Percentiles rank a stretch among this genome's conserved stretches.
These are phyloP conservation scores for Murina feae DNA, from an alignment of 2,113 vertebrate species.

Conservation along the genomic window DNA sequence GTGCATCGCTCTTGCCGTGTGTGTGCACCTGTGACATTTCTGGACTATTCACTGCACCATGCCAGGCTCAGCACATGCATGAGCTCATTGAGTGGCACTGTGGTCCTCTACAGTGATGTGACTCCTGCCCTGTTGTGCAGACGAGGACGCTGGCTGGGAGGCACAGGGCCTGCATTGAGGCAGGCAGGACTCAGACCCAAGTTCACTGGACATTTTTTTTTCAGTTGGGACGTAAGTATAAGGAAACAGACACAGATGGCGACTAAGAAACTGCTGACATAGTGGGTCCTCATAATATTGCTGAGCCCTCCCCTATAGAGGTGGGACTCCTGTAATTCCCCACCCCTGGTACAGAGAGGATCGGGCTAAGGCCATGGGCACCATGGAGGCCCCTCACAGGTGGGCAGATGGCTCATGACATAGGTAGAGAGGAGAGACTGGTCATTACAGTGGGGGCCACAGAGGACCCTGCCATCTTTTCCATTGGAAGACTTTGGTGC, in stretches of 20 bases:
- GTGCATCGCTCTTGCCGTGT: background rate
- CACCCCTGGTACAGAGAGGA: background rate
- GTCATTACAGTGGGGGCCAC: fast-evolving
- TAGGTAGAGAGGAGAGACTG: background rate
- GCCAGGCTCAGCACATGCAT: background rate
- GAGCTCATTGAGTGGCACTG: background rate
- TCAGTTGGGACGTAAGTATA: background rate
- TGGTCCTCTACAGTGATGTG: fast-evolving
- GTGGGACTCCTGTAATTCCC: background rate
- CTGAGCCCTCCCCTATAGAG: background rate
- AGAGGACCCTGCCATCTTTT: background rate
- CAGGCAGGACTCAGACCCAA: background rate
- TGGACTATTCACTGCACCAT: background rate
- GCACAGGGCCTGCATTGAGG: background rate
- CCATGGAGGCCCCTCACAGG: background rate
- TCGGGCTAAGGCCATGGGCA: background rate
- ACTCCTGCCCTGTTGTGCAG: background rate
- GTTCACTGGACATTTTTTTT: background rate
- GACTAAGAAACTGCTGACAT: background rate
- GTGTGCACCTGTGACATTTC: background rate
- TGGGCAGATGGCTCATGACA: background rate
- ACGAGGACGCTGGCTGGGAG: background rate
- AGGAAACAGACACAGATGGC: background rate
- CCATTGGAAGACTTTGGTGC: background rate
- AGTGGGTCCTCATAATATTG: background rate